Evolutionary conservation across 2,113 vertebrate genomes (phyloP), one percentile per base, ranked within the genome.

Genomic region (Pontoporia blainvillei): DNA sequence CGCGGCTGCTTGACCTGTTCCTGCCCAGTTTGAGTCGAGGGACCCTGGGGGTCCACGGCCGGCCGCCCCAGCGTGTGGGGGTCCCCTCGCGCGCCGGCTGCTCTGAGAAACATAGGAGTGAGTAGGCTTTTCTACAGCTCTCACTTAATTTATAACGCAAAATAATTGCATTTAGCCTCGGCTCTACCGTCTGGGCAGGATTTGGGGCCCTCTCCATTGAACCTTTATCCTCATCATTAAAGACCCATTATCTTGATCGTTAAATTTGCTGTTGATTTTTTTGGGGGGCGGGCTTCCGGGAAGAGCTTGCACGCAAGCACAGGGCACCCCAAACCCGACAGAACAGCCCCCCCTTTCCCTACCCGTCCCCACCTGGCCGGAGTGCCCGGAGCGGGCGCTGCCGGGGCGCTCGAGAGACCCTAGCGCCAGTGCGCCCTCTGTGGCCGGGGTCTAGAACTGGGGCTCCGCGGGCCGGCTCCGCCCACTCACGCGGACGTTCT

Each of bases 401-500:
- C 9, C 11, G 1, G 34, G 6, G 12, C 0, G 2, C n/a, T 1
- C 8, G 9, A 69, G 49, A 15, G 66, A n/a, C 41, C n/a, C 18
- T 39, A 66, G 31, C 1, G 4, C 57, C 39, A 39, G 34, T 17
- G 34, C 5, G 18, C 54, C n/a, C 36, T 20, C 44, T 20, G n/a
- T 8, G 49, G 17, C 14, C 0, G 10, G 41, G 10, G 23, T 4
- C 27, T 6, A 64, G 61, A 25, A 46, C 71, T 72, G 31, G 3
- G 12, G 21, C 23, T 52, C n/a, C 14, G 0, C 1, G 0, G 39
- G 10, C 21, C 4, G 1, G 59, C 57, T 69, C n/a, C 29, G 57
- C 36, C 21, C 27, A 15, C 6, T 3, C 9, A 3, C 5, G 0
- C 0, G 9, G 57, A 34, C 25, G 20, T 10, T 9, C 0, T 13